Percentiles rank a stretch among this genome's conserved stretches.
These are phyloP conservation scores for Cinara cedri DNA, from an alignment of 2,888 invertebrate genomes.

Conservation along the genomic window DNA sequence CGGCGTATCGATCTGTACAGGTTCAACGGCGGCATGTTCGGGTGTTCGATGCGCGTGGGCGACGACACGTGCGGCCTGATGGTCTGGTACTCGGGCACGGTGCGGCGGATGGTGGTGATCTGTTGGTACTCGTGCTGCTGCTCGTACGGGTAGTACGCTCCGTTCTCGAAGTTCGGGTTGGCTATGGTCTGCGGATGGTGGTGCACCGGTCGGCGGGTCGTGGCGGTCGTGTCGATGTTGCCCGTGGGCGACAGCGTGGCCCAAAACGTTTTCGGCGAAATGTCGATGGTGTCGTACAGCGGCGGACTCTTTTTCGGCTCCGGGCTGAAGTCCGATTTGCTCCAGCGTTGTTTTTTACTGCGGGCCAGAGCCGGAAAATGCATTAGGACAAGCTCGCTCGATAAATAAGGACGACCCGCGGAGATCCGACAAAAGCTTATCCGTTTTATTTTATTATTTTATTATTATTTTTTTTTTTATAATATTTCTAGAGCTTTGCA, in stretches of 20 bases:
- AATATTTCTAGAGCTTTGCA: too few relatives aligned
- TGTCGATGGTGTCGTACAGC: conserved; percentile 51
- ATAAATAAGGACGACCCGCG: too few relatives aligned
- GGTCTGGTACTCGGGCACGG: conserved; percentile 54
- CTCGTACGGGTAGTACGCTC: conserved; percentile 75
- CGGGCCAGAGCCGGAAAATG: not conserved
- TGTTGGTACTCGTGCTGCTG: conserved; percentile 49
- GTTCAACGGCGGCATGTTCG: conserved; percentile 80
- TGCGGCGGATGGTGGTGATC: conserved; percentile 67
- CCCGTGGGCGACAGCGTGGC: conserved; percentile 81
- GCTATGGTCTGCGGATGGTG: conserved; percentile 56
- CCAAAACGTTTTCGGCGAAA: conserved; percentile 69
- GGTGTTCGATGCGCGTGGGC: conserved; percentile 81
- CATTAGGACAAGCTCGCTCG: too few relatives aligned
- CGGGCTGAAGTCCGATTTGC: conserved; percentile 47
- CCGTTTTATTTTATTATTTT: too few relatives aligned
- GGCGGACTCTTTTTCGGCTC: conserved; percentile 49
- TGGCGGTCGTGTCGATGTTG: conserved; percentile 62
- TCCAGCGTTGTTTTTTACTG: conserved; percentile 54
- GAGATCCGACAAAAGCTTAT: too few relatives aligned
- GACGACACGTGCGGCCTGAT: conserved; percentile 75
- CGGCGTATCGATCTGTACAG: conserved; percentile 64
- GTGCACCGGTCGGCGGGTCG: conserved; percentile 66
- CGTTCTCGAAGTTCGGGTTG: conserved; percentile 69
- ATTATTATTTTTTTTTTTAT: too few relatives aligned